A percentile compares a stretch with the other conserved stretches of the same genome.
These are phyloP conservation scores for Toxotes chatareus DNA, from an alignment of 2,113 vertebrate genomes.

Conservation along the genomic window DNA sequence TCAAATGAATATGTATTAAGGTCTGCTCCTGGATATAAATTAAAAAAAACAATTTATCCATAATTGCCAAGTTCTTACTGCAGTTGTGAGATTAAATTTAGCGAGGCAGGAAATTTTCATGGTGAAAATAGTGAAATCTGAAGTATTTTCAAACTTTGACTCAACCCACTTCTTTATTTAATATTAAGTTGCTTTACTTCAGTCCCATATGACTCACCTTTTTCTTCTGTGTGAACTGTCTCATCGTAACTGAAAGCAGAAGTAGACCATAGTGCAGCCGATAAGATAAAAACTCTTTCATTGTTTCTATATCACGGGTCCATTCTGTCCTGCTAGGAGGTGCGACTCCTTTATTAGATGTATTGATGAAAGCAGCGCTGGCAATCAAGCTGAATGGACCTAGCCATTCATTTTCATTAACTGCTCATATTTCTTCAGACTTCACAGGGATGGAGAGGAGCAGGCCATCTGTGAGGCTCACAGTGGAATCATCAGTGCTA, in stretches of 20 bases:
- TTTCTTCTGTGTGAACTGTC: neutral
- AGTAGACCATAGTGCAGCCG: neutral
- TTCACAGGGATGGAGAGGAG: conserved; percentile 59
- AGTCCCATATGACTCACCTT: neutral
- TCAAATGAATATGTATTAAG: conserved; percentile 30
- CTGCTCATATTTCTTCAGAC: conserved; percentile 53
- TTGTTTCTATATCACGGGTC: conserved; percentile 22
- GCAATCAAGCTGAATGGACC: conserved; percentile 65
- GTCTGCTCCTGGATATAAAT: conserved; percentile 11
- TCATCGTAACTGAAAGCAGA: neutral
- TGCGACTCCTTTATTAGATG: conserved; percentile 60
- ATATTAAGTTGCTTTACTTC: neutral
- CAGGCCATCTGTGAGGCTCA: conserved; percentile 61
- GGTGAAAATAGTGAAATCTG: neutral
- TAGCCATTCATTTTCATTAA: conserved; percentile 78
- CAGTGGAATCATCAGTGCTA: conserved; percentile 59
- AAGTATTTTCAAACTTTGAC: conserved; percentile 3
- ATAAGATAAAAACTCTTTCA: conserved; percentile 34
- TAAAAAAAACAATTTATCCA: conserved; percentile 7
- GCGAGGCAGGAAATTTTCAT: neutral
- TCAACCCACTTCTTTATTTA: neutral
- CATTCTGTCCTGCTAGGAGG: conserved; percentile 43
- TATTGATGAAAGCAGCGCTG: conserved; percentile 73
- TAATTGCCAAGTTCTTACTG: neutral
- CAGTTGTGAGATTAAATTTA: neutral